Evolutionary conservation across 2,888 invertebrate genomes (phyloP), one percentile per base, ranked within the genome.

Genomic region (Andrena hattorfiana): DNA sequence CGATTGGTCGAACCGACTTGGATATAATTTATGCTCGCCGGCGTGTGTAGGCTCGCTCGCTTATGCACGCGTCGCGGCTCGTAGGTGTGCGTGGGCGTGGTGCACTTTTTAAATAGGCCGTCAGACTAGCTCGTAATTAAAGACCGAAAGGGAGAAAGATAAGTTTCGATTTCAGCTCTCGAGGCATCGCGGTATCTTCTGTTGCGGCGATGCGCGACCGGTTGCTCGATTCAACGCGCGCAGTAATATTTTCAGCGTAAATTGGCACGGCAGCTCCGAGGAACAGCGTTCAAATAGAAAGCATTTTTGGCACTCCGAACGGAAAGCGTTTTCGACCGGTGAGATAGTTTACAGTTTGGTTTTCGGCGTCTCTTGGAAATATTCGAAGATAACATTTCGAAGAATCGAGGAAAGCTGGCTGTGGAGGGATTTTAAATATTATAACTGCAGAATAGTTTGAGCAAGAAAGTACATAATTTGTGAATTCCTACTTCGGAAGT

Each of bases 11-110:
- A 77, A 81, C 76, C 20, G n/a, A 54, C 42, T 42, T 42, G 42
- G n/a, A 60, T 66, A 68, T 86, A 87, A 87, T 87, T 87, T 85
- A 87, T 83, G 69, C 64, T 54, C 48, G 81, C 60, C n/a, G 48
- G 56, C 73, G 72, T 81, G 90, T 86, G 56, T 56, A 56, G 56
- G 56, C 56, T 56, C 85, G 87, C 68, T 71, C 71, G 71, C 71
- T 69, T 66, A 64, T 83, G 77, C 63, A 7, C 77, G 60, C 63
- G 63, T 56, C 49, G 51, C 60, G 26, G 67, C 75, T 63, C 81
- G 89, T 89, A 86, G 89, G 87, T 85, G 89, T 82, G 79, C 83
- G 88, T 85, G 85, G 87, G 85, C 72, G 83, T 73, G 68, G 63
- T 64, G 71, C 16, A 68, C 30, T 76, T 87, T 86, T 80, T 59